Conservation (phyloP, 2,888 invertebrate genomes). For the Pollenia angustigena region DNA sequence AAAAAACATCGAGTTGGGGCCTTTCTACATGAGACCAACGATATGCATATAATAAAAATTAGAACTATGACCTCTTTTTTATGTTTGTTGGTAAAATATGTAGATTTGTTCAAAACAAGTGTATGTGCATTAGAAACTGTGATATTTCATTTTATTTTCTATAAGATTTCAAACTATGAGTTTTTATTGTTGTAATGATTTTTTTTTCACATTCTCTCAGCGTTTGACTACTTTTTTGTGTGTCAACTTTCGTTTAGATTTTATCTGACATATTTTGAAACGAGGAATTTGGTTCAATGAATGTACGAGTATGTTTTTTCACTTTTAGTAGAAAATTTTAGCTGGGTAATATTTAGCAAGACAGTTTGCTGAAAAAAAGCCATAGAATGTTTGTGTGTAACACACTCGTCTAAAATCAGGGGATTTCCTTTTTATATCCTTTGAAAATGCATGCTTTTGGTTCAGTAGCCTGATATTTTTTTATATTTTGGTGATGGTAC, state of each 20-base stretch:
- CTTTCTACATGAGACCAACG: too few relatives aligned
- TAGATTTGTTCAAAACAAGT: not conserved
- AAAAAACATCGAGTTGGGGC: too few relatives aligned
- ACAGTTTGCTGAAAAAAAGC: not conserved
- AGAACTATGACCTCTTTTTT: conserved; percentile 18
- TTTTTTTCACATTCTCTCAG: not conserved
- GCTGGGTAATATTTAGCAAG: not conserved
- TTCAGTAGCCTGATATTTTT: not conserved
- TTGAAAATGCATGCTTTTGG: conserved; percentile 39
- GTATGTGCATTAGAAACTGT: conserved; percentile 4
- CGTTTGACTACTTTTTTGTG: not conserved
- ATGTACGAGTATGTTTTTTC: not conserved
- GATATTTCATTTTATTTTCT: conserved; percentile 1
- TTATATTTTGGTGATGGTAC: conserved; percentile 1
- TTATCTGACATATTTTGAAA: conserved; percentile 29
- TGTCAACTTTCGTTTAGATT: conserved; percentile 39
- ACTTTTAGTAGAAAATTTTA: not conserved
- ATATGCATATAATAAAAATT: not conserved
- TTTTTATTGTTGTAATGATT: not conserved
- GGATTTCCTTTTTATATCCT: conserved; percentile 60
- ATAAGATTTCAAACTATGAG: not conserved
- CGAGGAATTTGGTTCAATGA: conserved; percentile 4
- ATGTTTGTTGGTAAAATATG: not conserved
- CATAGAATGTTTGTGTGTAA: conserved; percentile 11
- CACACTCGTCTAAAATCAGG: conserved; percentile 21